Evolutionary conservation across 2,888 invertebrate genomes (phyloP), one percentile per base, ranked within the genome.

Genomic region (Gerris lacustris): DNA sequence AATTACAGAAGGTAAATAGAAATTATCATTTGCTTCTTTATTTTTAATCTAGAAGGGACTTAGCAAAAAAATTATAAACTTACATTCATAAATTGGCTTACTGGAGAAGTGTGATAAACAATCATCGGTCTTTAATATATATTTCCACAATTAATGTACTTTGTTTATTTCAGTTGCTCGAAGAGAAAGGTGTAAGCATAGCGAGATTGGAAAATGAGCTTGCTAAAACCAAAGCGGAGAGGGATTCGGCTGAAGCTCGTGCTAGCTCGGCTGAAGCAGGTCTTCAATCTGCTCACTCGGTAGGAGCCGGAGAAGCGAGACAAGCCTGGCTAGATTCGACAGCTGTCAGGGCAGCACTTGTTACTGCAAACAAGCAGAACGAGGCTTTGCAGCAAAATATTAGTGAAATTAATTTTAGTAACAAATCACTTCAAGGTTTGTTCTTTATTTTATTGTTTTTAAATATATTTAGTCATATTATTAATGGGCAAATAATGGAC

Each of bases 201-300:
- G 68, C 68, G 6, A 72, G 71, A 44, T 68, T 73, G 15, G 55
- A 55, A 55, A 55, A 55, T 55, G 55, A 55, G 55, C 15, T 55
- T 2, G 55, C 55, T 9, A 55, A 55, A 55, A 55, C 55, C 15
- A 55, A 55, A 55, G 55, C 15, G 17, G 74, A 74, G 64, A 68
- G 68, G 9, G 72, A 74, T 15, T 67, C 71, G 9, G 67, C 63
- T 45, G 68, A 70, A 44, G 55, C 73, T 45, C 72, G 73, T 31
- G 68, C 68, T 5, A 69, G 71, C 6, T 70, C 66, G 15, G 71
- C 71, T 6, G 72, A 72, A 64, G 67, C 70, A 66, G 70, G 68
- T 45, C 45, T 74, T 17, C 73, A 73, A 63, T 71, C 72, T 63
- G 72, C 69, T n/a, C 74, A 74, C n/a, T 68, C 70, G 44, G 66